Evolutionary conservation across 2,113 vertebrate genomes (phyloP), one percentile per base, ranked within the genome.

Genomic region (Anarrhichthys ocellatus): DNA sequence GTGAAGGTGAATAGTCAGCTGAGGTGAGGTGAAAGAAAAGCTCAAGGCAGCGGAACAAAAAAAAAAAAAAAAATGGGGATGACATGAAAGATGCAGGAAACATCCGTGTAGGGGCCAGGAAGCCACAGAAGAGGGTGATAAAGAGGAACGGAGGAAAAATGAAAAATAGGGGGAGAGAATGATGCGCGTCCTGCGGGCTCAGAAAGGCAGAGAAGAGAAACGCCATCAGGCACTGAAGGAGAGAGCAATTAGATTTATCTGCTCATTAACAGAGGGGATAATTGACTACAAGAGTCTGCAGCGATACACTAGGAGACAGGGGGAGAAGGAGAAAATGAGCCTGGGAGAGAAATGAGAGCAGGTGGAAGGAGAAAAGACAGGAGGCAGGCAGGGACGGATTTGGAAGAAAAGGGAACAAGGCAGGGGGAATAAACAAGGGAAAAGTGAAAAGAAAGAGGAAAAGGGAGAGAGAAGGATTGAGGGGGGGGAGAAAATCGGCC

Each of bases 191-290:
- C 86, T 77, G 78, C 38, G 59, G 84, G 90, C 83, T 85, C 85
- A 42, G 86, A 82, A 76, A 92, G 87, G 75, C 80, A 86, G 82
- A 61, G 86, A 82, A 87, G 86, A 87, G 82, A 90, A 87, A 88
- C 62, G 82, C 87, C 73, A 70, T 88, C 81, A 87, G 89, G 89
- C 91, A 85, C 84, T 88, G 84, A 87, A 92, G 92, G 91, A 93
- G 91, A 92, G 89, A 88, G 91, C 94, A 93, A 94, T 94, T 94
- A 94, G 92, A 95, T 94, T 93, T 94, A 95, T 94, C 94, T 94
- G 87, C 93, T 95, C 89, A 94, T 95, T 95, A 95, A 92, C 93
- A 93, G 83, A 83, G 85, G 84, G 91, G 90, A 92, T 94, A 94
- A 94, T 94, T 94, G 92, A 95, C 91, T 94, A 93, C 92, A 93